phyloP scores from a whole-genome alignment of 2,797 vertebrate species.

The Gymnopithys bicolor region DNA sequence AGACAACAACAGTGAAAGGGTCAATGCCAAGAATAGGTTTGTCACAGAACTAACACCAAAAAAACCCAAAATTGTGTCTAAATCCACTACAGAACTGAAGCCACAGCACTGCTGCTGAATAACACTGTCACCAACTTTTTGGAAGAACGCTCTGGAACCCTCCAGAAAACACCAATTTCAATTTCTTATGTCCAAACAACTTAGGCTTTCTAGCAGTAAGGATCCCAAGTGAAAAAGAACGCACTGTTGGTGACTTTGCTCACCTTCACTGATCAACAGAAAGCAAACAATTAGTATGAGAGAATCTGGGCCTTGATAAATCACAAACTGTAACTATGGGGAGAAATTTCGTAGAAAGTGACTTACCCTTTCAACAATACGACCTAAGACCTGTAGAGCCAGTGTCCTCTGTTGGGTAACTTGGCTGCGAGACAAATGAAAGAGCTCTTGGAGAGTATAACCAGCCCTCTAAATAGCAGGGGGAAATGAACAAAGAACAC shows the following conservation, averaged over 20 bases:
- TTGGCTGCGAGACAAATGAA: slow-evolving; percentile 94
- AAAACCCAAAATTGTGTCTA: neutral
- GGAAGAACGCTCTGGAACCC: neutral
- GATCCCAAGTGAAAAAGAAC: neutral
- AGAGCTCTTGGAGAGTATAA: slow-evolving; percentile 97
- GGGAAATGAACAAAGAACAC: neutral
- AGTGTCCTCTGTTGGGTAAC: slow-evolving; percentile 91
- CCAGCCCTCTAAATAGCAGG: slow-evolving; percentile 86
- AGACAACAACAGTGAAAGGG: slow-evolving; percentile 9
- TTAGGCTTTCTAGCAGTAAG: neutral
- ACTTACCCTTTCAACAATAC: slow-evolving; percentile 88
- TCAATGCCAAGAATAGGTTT: slow-evolving; percentile 9
- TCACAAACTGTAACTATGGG: neutral
- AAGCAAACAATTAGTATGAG: neutral
- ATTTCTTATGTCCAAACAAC: neutral
- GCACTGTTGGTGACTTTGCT: neutral
- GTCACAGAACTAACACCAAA: neutral
- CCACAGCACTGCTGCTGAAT: neutral
- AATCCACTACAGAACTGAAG: neutral
- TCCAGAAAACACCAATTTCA: neutral
- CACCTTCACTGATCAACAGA: neutral
- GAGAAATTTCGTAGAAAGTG: neutral
- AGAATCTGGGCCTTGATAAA: neutral
- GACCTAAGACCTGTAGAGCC: slow-evolving; percentile 88
- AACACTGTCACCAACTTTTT: neutral